phyloP scores from a whole-genome alignment of 2,113 vertebrate species.

The Patagioenas fasciata region DNA sequence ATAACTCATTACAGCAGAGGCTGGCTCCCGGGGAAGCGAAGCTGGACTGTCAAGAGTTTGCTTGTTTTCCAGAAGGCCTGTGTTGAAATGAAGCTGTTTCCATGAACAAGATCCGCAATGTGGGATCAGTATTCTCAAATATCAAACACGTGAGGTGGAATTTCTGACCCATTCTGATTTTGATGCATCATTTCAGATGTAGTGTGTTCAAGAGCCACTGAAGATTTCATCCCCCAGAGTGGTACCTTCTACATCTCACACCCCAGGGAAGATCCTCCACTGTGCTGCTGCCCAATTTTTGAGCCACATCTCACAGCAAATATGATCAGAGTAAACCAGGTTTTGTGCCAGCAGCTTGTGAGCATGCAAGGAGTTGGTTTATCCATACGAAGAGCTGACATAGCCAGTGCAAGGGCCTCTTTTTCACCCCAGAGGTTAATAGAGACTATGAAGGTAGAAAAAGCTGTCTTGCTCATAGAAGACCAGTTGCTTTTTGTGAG shows the following conservation, averaged over 20 bases:
- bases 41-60: neutral
- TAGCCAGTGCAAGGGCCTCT: neutral
- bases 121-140: neutral
- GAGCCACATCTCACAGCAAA: neutral
- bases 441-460: neutral
- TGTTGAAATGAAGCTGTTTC: neutral
- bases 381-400: neutral
- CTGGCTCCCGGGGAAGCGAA: neutral
- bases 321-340: neutral
- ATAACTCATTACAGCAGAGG: neutral
- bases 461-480: neutral
- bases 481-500: neutral
- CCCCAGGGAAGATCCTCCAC: neutral
- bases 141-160: accelerated
- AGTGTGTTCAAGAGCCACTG: neutral
- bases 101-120: neutral
- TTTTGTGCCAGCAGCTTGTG: neutral
- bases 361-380: neutral
- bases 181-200: neutral
- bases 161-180: neutral
- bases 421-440: neutral
- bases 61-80: neutral
- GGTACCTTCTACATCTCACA: neutral
- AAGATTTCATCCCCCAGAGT: neutral
- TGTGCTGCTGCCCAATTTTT: neutral